Base-by-base conservation (phyloP, 1,140 invertebrate genomes). In the Pinna nobilis region DNA sequence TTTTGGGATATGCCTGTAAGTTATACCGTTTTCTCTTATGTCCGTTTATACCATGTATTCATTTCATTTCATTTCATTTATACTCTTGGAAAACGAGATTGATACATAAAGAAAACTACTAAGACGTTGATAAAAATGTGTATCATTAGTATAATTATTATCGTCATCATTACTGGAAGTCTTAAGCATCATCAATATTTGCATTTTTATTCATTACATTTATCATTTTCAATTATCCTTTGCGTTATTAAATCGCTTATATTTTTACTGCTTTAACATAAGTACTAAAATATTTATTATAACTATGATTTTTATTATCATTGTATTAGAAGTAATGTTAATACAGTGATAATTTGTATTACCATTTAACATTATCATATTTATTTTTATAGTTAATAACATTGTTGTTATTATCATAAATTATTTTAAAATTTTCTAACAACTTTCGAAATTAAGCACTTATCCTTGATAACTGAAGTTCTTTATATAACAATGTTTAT, bases 1-100 rank as follows among this genome's bases (percentile, higher is more conserved):
- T 63, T 63, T 44, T 63, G 18, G 37, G 59, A 37, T 63, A 37
- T 32, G 37, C 59, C 44, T 63, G 59, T 63, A 63, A 63, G 59
- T 63, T 41, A 37, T 23, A 28, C 15, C 20, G 18, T 25, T 39
- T 39, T 15, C 15, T 23, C 59, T 20, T 5, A 25, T 2, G 2
- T 63, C 13, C 44, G 4, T 53, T 2, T 20, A 18, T 53, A 20
- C 51, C 44, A 20, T 20, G 55, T 30, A 59, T 59, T 59, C n/a
- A 59, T 59, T 33, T 53, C 20, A 18, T 28, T 11, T 30, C 25
- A 5, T 53, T 53, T 59, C 23, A 35, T 18, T 59, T 15, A 20
- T 15, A 59, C 30, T 33, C 9, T 57, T 59, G 18, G 5, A 18
- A 59, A 35, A 35, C 15, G 18, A 53, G 25, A 30, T 23, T n/a